Conservation (phyloP, 2,888 invertebrate genomes). For the Magallana nippona region DNA sequence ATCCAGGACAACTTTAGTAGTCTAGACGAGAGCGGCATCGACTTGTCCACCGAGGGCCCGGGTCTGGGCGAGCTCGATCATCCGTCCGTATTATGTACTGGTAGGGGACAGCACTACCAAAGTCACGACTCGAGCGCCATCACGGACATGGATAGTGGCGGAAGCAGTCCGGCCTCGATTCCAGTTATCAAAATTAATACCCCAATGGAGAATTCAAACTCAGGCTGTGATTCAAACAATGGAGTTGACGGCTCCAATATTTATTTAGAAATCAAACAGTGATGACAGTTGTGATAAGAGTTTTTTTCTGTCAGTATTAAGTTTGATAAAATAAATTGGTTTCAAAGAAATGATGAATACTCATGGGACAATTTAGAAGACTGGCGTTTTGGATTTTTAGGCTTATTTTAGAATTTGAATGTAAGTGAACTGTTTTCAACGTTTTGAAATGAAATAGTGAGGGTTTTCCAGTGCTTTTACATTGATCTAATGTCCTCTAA, state of each 20-base stretch:
- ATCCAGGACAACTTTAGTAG: constrained; percentile 27
- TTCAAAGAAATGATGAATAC: no score
- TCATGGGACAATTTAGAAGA: no score
- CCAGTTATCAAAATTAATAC: constrained; percentile 10
- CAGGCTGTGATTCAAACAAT: neutral
- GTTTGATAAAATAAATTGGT: no score
- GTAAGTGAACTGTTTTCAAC: no score
- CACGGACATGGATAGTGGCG: neutral
- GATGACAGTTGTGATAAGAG: neutral
- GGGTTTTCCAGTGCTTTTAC: no score
- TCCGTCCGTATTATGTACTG: neutral
- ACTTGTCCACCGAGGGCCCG: neutral
- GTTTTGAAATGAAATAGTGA: no score
- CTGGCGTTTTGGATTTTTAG: no score
- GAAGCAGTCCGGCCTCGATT: neutral
- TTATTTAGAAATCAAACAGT: neutral
- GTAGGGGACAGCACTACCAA: neutral
- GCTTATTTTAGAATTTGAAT: no score
- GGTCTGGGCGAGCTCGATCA: neutral
- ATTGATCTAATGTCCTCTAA: no score
- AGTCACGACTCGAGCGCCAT: neutral
- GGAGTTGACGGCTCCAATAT: neutral
- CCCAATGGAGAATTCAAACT: neutral
- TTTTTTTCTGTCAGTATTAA: no score
- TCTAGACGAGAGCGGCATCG: neutral